Percentiles rank a stretch among this genome's conserved stretches.
Conservation (phyloP, 1,140 invertebrate species). For the Adelges cooleyi region DNA sequence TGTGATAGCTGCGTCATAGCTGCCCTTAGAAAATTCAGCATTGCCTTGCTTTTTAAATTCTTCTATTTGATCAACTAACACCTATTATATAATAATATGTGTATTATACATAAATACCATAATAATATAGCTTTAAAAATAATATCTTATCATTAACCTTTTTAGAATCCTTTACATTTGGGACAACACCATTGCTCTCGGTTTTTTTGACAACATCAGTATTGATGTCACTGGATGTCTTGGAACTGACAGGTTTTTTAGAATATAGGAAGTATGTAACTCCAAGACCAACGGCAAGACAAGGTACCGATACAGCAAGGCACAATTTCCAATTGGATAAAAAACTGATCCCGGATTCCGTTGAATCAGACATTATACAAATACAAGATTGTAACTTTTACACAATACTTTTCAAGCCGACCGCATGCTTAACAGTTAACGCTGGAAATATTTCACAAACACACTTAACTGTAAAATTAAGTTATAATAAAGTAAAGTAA, state of each 20-base stretch:
- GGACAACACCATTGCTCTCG: background rate
- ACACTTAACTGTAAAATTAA: too few relatives aligned
- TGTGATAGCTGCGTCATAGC: slow-evolving; percentile 77
- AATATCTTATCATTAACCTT: background rate
- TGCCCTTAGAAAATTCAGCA: slow-evolving; percentile 67
- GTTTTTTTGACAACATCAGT: background rate
- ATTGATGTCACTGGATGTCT: background rate
- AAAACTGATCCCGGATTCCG: background rate
- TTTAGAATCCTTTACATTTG: background rate
- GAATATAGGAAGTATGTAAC: slow-evolving; percentile 2
- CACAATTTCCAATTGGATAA: slow-evolving; percentile 12
- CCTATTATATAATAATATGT: background rate
- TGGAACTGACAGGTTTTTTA: background rate
- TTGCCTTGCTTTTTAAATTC: slow-evolving; percentile 76
- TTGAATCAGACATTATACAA: background rate
- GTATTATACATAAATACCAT: background rate
- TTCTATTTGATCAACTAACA: background rate
- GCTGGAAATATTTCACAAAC: too few relatives aligned
- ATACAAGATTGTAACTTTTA: too few relatives aligned
- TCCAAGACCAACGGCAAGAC: slow-evolving; percentile 1
- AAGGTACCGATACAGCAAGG: slow-evolving; percentile 6
- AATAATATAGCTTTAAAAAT: too few relatives aligned
- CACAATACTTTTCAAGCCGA: too few relatives aligned
- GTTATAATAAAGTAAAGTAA: too few relatives aligned
- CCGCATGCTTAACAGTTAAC: too few relatives aligned